Percentiles rank a stretch among this genome's conserved stretches.
Conservation (phyloP, 2,113 vertebrate genomes). For the Eurystomus gularis region DNA sequence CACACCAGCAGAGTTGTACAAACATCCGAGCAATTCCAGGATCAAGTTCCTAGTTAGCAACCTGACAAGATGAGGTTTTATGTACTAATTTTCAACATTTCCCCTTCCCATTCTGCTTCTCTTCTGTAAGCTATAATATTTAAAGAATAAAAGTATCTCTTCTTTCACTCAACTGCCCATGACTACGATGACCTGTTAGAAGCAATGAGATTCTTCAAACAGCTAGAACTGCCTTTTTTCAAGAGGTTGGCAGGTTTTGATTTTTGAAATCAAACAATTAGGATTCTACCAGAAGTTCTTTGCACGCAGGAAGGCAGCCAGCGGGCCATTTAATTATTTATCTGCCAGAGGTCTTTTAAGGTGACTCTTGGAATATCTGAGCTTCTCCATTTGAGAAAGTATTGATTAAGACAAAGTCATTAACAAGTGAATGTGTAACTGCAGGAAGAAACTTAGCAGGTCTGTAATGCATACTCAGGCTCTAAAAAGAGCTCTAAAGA, state of each 20-base stretch:
- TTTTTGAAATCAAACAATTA: slow-evolving; percentile 48
- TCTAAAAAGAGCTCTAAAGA: background rate
- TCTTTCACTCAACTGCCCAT: background rate
- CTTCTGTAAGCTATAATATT: background rate
- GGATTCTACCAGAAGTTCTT: background rate
- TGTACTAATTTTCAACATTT: background rate
- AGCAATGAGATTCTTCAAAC: slow-evolving; percentile 4
- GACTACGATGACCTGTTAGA: background rate
- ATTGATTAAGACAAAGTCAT: slow-evolving; percentile 64
- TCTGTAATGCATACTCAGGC: background rate
- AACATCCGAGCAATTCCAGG: background rate
- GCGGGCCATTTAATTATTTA: slow-evolving; percentile 46
- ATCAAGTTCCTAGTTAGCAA: background rate
- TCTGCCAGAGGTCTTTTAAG: slow-evolving; percentile 41
- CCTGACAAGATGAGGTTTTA: background rate
- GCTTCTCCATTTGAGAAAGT: slow-evolving; percentile 19
- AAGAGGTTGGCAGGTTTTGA: slow-evolving; percentile 6
- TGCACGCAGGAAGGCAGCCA: slow-evolving; percentile 3
- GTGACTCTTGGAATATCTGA: slow-evolving; percentile 15
- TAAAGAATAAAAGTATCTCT: background rate
- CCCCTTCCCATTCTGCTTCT: background rate
- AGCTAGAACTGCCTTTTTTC: slow-evolving; percentile 4
- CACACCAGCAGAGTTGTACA: background rate
- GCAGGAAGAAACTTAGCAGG: background rate
- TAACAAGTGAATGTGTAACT: slow-evolving; percentile 32